Base-by-base conservation (phyloP, 2,797 vertebrate genomes). In the Labroides dimidiatus region DNA sequence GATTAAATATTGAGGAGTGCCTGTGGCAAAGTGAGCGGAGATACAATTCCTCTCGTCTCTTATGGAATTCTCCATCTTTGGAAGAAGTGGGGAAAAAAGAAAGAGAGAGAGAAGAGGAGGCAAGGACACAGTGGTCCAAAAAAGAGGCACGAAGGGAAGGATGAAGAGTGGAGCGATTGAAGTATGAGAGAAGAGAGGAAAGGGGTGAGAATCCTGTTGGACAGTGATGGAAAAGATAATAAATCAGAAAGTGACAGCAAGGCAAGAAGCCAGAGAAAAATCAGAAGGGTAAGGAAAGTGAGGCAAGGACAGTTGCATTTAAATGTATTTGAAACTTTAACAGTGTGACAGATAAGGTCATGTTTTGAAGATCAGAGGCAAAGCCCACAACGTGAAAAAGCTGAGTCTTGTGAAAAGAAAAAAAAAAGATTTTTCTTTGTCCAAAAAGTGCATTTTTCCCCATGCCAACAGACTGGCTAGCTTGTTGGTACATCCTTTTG, bases 1-100 rank as follows among this genome's bases (percentile, higher is more conserved):
- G 82, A 93, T 94, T 87, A 93, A 94, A 93, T 93, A 94, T 94
- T 92, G 81, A 94, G 87, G 81, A 87, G 84, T 52, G 87, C 90
- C 87, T 48, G 65, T 86, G 86, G 87, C 84, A 43, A 83, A 74
- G 69, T 37, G 74, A 86, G 83, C 41, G 30, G 57, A 87, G 82
- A 92, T 80, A 81, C 78, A 77, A 60, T 81, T 87, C 65, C 73
- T 80, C 77, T 70, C 57, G 64, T 78, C 81, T 79, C 78, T 64
- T 68, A 62, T 64, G 67, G 75, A 84, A 77, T 49, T 68, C 55
- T 65, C 56, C 27, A 3, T 65, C 64, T 64, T 49, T 21, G 58
- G 56, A 58, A 48, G 55, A 69, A 41, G 41, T 4, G 51, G 47
- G 37, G n/a, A 4, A 53, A 36, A 71, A 20, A 56, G 42, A 58